These are phyloP conservation scores for Platycercus adscitus DNA, from an alignment of 2,113 vertebrate genomes.

Conservation along the genomic window DNA sequence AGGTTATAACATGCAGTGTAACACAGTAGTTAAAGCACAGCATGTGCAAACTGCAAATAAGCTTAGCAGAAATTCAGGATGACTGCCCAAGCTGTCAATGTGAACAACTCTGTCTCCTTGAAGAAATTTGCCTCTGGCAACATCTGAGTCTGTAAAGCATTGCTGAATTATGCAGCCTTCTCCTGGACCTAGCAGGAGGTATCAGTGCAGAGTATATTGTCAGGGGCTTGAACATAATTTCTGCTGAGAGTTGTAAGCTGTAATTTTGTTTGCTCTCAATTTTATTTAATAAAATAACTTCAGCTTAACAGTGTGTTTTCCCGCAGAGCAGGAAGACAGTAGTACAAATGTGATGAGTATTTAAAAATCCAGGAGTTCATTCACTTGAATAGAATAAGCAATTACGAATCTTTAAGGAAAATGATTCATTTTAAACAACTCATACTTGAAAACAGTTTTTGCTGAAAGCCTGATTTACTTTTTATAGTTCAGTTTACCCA, in stretches of 20 bases:
- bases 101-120: neutral
- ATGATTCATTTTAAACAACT: neutral
- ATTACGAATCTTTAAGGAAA: neutral
- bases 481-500: neutral
- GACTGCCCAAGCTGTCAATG: neutral
- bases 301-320: neutral
- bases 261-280: neutral
- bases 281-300: neutral
- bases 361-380: neutral
- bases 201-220: neutral
- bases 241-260: neutral
- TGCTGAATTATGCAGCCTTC: neutral
- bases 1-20: neutral
- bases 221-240: neutral
- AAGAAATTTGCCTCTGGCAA: conserved; percentile 11
- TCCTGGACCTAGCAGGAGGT: neutral
- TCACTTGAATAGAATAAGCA: neutral
- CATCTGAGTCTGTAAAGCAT: neutral
- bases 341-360: neutral
- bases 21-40: neutral
- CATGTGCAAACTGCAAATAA: neutral
- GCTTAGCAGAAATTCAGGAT: neutral
- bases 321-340: neutral
- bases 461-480: neutral
- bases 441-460: neutral